A percentile compares a stretch with the other conserved stretches of the same genome.
These are phyloP conservation scores for Paedocypris sp. DNA, from an alignment of 2,113 vertebrate genomes.

Conservation along the genomic window DNA sequence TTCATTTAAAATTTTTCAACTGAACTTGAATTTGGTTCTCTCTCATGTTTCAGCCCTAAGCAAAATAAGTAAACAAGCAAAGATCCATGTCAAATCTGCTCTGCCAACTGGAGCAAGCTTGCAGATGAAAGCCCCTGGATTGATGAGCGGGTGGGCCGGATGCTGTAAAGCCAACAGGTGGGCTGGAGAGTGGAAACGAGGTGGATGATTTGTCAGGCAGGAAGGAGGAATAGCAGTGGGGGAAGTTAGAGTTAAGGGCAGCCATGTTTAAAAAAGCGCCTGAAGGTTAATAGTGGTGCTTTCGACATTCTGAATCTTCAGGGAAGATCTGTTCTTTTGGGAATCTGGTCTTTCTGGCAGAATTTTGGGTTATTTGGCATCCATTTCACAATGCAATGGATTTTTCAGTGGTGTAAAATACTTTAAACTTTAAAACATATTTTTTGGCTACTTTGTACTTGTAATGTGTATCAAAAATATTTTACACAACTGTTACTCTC, in stretches of 20 bases:
- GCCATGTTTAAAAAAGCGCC: neutral
- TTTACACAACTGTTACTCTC: no score
- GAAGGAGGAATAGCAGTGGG: neutral
- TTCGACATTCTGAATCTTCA: neutral
- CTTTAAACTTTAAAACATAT: no score
- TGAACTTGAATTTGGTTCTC: no score
- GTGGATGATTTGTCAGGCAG: neutral
- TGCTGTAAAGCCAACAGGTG: slow-evolving; percentile 42
- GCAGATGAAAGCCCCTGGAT: slow-evolving; percentile 30
- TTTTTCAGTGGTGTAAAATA: no score
- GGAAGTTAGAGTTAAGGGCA: neutral
- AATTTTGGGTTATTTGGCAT: no score
- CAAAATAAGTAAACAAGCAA: no score
- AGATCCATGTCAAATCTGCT: slow-evolving; percentile 54
- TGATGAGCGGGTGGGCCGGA: slow-evolving; percentile 44
- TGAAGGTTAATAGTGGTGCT: neutral
- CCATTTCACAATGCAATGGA: no score
- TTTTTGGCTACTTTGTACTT: no score
- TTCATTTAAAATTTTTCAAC: no score
- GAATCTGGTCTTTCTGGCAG: neutral
- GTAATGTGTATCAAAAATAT: no score
- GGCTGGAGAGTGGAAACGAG: slow-evolving; percentile 6
- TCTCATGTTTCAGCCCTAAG: no score
- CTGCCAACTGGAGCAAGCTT: slow-evolving; percentile 46
- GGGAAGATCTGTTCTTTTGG: neutral